Percentiles rank a stretch among this genome's conserved stretches.
phyloP scores from a whole-genome alignment of 2,113 vertebrate genomes.

The Passer domesticus region DNA sequence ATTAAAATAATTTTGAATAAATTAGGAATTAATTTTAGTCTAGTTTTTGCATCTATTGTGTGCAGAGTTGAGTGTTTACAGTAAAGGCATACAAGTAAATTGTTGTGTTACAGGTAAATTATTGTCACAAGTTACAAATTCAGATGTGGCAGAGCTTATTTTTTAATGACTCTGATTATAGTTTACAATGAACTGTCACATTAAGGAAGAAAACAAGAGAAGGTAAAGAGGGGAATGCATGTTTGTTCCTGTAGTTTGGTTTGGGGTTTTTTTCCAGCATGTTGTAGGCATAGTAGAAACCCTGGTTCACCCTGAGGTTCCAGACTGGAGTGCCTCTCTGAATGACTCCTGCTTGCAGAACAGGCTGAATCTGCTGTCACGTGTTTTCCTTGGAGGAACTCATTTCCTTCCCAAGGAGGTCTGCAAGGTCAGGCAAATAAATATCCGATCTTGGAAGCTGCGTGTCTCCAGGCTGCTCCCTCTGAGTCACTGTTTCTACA shows the following conservation, averaged over 20 bases:
- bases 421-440: constrained; percentile 66
- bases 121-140: not conserved
- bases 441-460: constrained; percentile 42
- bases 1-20: constrained; percentile 3
- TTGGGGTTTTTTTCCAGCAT: not conserved
- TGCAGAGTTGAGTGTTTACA: not conserved
- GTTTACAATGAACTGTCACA: not conserved
- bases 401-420: constrained; percentile 71
- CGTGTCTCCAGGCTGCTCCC: not conserved
- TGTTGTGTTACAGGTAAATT: not conserved
- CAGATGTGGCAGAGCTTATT: not conserved
- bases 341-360: not conserved
- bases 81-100: not conserved
- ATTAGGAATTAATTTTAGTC: not conserved
- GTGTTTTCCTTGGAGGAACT: constrained; percentile 63
- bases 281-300: not conserved
- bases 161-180: not conserved
- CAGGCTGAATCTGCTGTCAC: constrained; percentile 36
- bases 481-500: constrained; percentile 22
- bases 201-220: not conserved
- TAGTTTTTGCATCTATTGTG: not conserved
- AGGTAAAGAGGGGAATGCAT: not conserved
- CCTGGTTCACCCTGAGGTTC: not conserved
- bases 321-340: not conserved
- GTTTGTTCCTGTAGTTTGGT: not conserved